Percentiles rank a stretch among this genome's conserved stretches.
phyloP scores from a whole-genome alignment of 1,140 invertebrate species.

The Aethina tumida region DNA sequence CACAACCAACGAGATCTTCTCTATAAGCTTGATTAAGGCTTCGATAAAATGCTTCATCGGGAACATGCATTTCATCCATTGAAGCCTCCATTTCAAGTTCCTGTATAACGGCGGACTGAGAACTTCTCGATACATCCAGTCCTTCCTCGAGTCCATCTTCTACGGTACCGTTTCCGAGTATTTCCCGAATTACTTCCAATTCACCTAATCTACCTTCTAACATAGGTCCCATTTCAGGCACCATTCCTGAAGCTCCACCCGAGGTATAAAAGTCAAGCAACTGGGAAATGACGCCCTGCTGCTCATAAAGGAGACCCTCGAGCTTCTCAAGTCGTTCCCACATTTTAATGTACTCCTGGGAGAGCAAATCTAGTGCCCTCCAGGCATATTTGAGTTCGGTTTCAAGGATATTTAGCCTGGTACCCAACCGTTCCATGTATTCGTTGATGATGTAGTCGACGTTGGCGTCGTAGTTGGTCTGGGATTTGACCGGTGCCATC shows the following conservation, averaged over 20 bases:
- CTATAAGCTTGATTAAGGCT: constrained; percentile 79
- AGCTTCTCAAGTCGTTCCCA: constrained; percentile 86
- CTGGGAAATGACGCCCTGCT: constrained; percentile 84
- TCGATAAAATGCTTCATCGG: constrained; percentile 80
- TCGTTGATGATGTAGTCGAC: constrained; percentile 67
- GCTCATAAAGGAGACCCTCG: constrained; percentile 79
- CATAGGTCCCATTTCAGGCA: constrained; percentile 12
- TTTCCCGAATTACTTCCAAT: constrained; percentile 48
- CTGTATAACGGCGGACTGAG: constrained; percentile 37
- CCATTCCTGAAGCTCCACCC: constrained; percentile 22
- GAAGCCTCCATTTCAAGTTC: constrained; percentile 39
- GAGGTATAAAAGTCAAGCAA: constrained; percentile 66
- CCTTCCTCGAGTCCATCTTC: constrained; percentile 52
- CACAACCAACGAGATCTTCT: constrained; percentile 61
- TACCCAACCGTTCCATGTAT: constrained; percentile 81
- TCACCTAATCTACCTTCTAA: constrained; percentile 32
- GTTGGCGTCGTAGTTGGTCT: constrained; percentile 34
- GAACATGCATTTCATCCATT: constrained; percentile 45
- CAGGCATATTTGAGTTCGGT: constrained; percentile 86
- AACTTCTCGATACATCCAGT: constrained; percentile 37
- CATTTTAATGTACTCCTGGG: constrained; percentile 88
- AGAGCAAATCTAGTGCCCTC: constrained; percentile 80
- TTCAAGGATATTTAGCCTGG: constrained; percentile 74
- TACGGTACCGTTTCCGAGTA: constrained; percentile 47
- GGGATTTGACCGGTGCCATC: constrained; percentile 27